A percentile compares a stretch with the other conserved stretches of the same genome.
phyloP scores from a whole-genome alignment of 2,888 invertebrate species.

The Sialis fuliginosa region DNA sequence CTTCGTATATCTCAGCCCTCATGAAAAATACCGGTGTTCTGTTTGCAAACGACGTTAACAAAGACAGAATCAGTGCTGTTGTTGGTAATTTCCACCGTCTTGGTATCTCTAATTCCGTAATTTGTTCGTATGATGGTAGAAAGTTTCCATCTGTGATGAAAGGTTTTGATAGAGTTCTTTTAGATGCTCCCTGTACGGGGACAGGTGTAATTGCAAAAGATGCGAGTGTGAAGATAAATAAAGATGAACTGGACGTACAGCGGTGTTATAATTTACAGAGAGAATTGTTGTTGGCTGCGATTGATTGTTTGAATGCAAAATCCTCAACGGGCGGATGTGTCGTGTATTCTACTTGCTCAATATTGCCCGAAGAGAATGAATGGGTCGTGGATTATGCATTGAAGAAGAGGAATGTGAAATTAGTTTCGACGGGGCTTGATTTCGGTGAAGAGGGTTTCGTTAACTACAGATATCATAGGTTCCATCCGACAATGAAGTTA shows the following conservation, averaged over 20 bases:
- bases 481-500: constrained; percentile 77
- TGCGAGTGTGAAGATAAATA: constrained; percentile 84
- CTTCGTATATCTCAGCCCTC: constrained; percentile 89
- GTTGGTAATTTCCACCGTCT: constrained; percentile 93
- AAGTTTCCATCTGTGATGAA: constrained; percentile 69
- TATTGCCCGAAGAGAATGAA: constrained; percentile 97
- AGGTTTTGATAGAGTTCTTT: constrained; percentile 85
- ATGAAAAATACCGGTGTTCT: constrained; percentile 97
- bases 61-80: constrained; percentile 75
- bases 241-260: constrained; percentile 78
- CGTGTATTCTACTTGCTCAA: constrained; percentile 97
- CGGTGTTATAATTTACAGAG: constrained; percentile 85
- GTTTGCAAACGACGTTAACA: constrained; percentile 91
- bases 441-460: constrained; percentile 93
- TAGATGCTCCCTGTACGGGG: constrained; percentile 98
- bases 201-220: constrained; percentile 98
- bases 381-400: constrained; percentile 92
- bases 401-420: constrained; percentile 80
- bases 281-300: constrained; percentile 84
- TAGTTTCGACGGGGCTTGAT: constrained; percentile 84
- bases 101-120: constrained; percentile 84
- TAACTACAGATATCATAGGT: constrained; percentile 68
- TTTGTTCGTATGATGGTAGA: constrained; percentile 79
- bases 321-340: constrained; percentile 86
- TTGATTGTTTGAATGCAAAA: constrained; percentile 86